These are phyloP conservation scores for Ophthalmolycus amberensis DNA, from an alignment of 2,113 vertebrate species.

Conservation along the genomic window DNA sequence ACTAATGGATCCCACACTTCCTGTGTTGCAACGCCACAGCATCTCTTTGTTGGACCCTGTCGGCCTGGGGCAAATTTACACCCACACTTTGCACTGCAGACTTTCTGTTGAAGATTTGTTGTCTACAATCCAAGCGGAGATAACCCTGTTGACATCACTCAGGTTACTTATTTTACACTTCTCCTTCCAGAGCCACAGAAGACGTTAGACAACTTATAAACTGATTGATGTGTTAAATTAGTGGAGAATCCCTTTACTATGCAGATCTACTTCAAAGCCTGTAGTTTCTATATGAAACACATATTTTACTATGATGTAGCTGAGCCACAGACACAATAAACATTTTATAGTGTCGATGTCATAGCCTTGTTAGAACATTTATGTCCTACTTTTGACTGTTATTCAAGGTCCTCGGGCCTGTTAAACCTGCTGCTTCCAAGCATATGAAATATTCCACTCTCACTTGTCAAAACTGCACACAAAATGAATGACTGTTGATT, in stretches of 20 bases:
- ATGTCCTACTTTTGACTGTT: constrained; percentile 15
- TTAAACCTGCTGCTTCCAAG: not conserved
- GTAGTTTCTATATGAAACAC: not conserved
- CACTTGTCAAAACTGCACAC: not conserved
- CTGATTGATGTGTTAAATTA: not conserved
- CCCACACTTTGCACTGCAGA: not conserved
- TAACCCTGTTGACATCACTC: not conserved
- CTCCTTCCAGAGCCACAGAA: not conserved
- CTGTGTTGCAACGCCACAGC: not conserved
- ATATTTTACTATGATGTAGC: not conserved
- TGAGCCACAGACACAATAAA: not conserved
- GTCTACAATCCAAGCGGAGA: not conserved
- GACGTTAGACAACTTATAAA: not conserved
- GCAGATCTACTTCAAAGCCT: not conserved
- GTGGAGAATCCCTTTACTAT: not conserved
- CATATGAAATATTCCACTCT: not conserved
- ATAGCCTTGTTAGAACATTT: not conserved
- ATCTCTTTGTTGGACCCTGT: not conserved
- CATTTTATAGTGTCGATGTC: constrained; percentile 16
- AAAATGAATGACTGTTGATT: not conserved
- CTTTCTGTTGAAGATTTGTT: not conserved
- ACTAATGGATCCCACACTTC: not conserved
- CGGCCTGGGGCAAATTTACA: not conserved
- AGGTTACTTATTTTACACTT: not conserved
- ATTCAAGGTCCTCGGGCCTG: not conserved